Evolutionary conservation across 1,140 invertebrate species (phyloP).

Genomic region (Fragariocoptes setiger): DNA sequence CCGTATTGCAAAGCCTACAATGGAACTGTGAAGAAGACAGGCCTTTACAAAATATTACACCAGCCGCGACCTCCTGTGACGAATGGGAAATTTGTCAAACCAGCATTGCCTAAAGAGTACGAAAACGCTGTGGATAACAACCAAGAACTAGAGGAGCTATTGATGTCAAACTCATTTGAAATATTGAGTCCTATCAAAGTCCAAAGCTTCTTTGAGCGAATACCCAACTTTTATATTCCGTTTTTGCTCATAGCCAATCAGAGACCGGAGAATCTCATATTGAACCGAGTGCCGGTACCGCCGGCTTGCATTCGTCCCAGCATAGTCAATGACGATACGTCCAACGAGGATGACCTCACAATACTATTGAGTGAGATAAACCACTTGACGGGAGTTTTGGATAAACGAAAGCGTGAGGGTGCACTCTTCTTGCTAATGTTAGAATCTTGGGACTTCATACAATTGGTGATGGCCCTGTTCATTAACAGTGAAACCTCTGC

Average conservation of each 20-base stretch:
- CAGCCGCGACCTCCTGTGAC: no score
- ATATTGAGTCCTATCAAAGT: slow-evolving; percentile 24
- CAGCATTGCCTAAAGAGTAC: background rate
- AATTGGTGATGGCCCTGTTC: slow-evolving; percentile 69
- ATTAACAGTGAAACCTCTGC: slow-evolving; percentile 92
- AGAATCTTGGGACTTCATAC: slow-evolving; percentile 88
- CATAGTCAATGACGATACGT: slow-evolving; percentile 71
- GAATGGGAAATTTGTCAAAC: no score
- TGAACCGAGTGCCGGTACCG: slow-evolving; percentile 73
- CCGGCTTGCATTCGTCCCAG: slow-evolving; percentile 85
- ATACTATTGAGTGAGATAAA: slow-evolving; percentile 91
- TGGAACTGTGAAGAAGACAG: slow-evolving; percentile 51
- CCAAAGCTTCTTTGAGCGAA: slow-evolving; percentile 35
- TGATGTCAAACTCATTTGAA: slow-evolving; percentile 19
- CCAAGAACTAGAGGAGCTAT: slow-evolving; percentile 24
- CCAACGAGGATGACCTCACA: slow-evolving; percentile 95
- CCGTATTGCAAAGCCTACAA: slow-evolving; percentile 38
- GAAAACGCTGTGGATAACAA: slow-evolving; percentile 20
- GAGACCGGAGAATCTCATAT: slow-evolving; percentile 57
- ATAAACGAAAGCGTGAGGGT: slow-evolving; percentile 43
- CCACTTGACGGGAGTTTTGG: slow-evolving; percentile 69
- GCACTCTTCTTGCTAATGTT: slow-evolving; percentile 51
- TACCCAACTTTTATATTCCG: slow-evolving; percentile 32
- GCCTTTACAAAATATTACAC: slow-evolving; percentile 9
- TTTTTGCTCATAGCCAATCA: slow-evolving; percentile 64